Base-by-base conservation (phyloP, 2,888 invertebrate species). In the Ctena decussata region DNA sequence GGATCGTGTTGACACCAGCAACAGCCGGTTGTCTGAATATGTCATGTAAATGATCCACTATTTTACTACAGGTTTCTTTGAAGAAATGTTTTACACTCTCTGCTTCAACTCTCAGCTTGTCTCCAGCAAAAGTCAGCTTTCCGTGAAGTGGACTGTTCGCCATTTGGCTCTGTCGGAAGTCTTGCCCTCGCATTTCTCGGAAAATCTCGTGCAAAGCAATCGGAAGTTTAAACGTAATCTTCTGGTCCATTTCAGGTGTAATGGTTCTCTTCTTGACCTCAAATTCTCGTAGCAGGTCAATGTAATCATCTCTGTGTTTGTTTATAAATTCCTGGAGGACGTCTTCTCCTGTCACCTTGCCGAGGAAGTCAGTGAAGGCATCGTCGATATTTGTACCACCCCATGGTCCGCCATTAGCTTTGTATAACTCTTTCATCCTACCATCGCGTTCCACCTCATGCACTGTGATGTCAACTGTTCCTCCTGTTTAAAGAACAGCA, bases 41-140 rank as follows among this genome's bases (percentile, higher is more conserved):
- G 3, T 44, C 44, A 3, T 88, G 71, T 41, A 89, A 53, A 53
- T 89, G 91, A 21, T 77, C 39, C 1, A 86, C 46, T 37, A 88
- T 81, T n/a, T 71, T 73, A 18, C 79, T 71, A 49, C 82, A 84
- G 0, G 91, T 53, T 3, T 71, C 80, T 24, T 77, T 74, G 44
- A 91, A 89, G 12, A 91, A 65, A 12, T 39, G 37, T 60, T 80
- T 86, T 0, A 85, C 85, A 2, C 85, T 44, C 15, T 87, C 84
- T 6, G 81, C 60, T 21, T 86, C 82, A 1, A 91, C 79, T 37
- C 87, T 49, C 6, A 91, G 46, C 72, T 91, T 89, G 76, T 91
- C 91, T 6, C 82, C 84, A 21, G 27, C 60, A 60, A 60, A 49
- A 2, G 60, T 27, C 1, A 60, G 24, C 30, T 60, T 60, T 27